Evolutionary conservation across 1,140 invertebrate species (phyloP).

Genomic region (Metopolophium dirhodum): DNA sequence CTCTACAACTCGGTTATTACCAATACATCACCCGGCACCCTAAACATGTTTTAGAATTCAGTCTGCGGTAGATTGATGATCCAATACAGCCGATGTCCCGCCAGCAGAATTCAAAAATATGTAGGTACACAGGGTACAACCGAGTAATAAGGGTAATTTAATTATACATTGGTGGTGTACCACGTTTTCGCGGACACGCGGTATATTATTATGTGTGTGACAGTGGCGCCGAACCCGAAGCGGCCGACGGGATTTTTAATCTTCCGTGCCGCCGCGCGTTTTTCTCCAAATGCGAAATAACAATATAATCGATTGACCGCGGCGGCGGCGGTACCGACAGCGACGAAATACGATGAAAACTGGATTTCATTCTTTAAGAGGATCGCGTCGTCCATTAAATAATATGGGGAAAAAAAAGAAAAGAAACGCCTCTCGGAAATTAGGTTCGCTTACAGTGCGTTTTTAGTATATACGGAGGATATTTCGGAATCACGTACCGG

Average conservation of each 20-base stretch:
- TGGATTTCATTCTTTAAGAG: constrained; percentile 1
- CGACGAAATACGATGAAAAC: background rate
- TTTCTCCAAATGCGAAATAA: constrained; percentile 22
- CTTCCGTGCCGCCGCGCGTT: background rate
- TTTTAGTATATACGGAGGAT: background rate
- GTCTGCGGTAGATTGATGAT: no score
- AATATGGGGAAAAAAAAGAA: background rate
- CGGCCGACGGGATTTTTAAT: constrained; percentile 26
- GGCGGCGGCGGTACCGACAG: no score
- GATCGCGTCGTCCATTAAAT: background rate
- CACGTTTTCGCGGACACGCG: no score
- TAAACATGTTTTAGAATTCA: no score
- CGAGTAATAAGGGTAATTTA: no score
- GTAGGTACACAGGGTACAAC: no score
- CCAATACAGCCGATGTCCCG: no score
- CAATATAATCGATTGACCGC: background rate
- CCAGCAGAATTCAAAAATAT: no score
- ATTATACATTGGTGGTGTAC: no score
- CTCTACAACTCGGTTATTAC: no score
- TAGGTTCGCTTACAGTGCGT: background rate
- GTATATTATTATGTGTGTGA: background rate
- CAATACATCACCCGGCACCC: no score
- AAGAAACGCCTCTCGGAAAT: constrained; percentile 3
- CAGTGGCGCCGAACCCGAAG: constrained; percentile 21
- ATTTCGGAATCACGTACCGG: background rate